A percentile compares a stretch with the other conserved stretches of the same genome.
Conservation (phyloP, 2,888 invertebrate species). For the Eudasyphora cyanicolor region DNA sequence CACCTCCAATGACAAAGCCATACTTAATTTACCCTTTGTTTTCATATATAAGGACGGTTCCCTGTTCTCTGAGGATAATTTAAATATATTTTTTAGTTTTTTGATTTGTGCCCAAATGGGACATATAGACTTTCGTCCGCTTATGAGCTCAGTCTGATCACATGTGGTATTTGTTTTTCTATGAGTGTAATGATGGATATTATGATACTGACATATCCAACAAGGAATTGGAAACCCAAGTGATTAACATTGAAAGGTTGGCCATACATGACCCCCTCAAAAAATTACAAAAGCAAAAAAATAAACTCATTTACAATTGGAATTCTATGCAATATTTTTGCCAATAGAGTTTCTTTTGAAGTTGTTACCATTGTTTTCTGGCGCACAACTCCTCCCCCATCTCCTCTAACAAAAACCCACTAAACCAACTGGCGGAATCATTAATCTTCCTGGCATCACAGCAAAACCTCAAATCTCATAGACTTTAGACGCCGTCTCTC, state of each 20-base stretch:
- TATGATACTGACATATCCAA: neutral
- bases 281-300: neutral
- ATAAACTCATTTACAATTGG: constrained; percentile 6
- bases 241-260: neutral
- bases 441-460: constrained; percentile 56
- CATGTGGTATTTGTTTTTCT: too few relatives aligned
- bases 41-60: too few relatives aligned
- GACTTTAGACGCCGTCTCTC: neutral
- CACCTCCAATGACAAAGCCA: too few relatives aligned
- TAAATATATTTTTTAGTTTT: too few relatives aligned
- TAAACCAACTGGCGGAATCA: constrained; percentile 21
- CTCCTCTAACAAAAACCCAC: neutral
- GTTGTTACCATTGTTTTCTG: neutral
- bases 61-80: too few relatives aligned
- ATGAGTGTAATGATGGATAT: neutral
- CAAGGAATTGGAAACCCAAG: neutral
- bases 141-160: too few relatives aligned
- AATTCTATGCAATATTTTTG: constrained; percentile 18
- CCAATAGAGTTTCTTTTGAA: neutral
- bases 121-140: too few relatives aligned
- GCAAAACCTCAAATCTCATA: neutral
- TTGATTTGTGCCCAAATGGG: too few relatives aligned
- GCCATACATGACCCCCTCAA: neutral
- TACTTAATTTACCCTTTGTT: too few relatives aligned
- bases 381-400: neutral